These are phyloP conservation scores for Drepana falcataria DNA, from an alignment of 2,888 invertebrate species.

Conservation along the genomic window DNA sequence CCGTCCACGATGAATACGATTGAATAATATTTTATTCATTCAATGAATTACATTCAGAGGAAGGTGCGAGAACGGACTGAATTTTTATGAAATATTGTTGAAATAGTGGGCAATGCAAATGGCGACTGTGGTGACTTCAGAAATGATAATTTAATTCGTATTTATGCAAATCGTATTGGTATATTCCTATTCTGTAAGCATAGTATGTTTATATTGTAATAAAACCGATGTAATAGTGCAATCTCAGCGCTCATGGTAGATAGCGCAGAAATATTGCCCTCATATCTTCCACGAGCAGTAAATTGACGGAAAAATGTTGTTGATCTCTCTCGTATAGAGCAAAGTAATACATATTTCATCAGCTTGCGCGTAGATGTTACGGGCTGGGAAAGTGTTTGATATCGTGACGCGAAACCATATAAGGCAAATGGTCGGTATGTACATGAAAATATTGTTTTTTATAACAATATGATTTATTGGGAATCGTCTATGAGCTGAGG, in stretches of 20 bases:
- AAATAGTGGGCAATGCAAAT: slow-evolving; percentile 6
- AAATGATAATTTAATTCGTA: slow-evolving; percentile 25
- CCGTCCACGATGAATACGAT: no score
- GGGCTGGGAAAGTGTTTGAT: not conserved
- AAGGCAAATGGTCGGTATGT: no score
- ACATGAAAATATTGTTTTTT: no score
- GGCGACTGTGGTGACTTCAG: slow-evolving; percentile 6
- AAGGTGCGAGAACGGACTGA: slow-evolving; percentile 13
- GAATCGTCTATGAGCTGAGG: no score
- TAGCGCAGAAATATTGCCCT: slow-evolving; percentile 58
- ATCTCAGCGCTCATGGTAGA: slow-evolving; percentile 55
- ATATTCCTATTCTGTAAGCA: slow-evolving; percentile 16
- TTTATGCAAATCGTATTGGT: slow-evolving; percentile 26
- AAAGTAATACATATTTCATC: slow-evolving; percentile 57
- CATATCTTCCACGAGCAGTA: slow-evolving; percentile 51
- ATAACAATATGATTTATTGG: no score
- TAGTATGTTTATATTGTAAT: slow-evolving; percentile 33
- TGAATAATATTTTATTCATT: no score
- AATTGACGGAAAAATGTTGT: slow-evolving; percentile 57
- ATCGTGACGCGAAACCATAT: not conserved
- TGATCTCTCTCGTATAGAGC: slow-evolving; percentile 44
- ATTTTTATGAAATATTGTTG: slow-evolving; percentile 18
- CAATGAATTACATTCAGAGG: not conserved
- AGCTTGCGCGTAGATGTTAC: slow-evolving; percentile 27
- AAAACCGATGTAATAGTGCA: slow-evolving; percentile 51